phyloP scores from a whole-genome alignment of 2,113 vertebrate genomes.

The Varanus komodoensis region DNA sequence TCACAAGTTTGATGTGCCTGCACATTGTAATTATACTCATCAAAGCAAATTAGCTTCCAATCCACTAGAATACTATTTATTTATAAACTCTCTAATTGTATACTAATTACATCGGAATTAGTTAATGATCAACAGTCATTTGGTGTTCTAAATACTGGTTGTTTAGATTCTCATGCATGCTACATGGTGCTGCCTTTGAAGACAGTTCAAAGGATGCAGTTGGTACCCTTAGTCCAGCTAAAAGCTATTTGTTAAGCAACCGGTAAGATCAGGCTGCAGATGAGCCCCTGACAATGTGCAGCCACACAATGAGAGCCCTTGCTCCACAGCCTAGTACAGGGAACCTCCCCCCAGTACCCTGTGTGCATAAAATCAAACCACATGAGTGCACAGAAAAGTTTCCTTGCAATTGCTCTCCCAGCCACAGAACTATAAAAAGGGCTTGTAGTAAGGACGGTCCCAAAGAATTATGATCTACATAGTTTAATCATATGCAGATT shows the following conservation, averaged over 20 bases:
- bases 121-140: conserved; percentile 18
- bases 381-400: neutral
- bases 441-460: neutral
- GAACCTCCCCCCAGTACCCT: neutral
- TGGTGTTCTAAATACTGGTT: neutral
- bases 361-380: neutral
- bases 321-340: too few relatives aligned
- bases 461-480: neutral
- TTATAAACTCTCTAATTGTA: conserved; percentile 30
- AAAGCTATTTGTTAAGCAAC: neutral
- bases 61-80: conserved; percentile 23
- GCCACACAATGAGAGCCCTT: too few relatives aligned
- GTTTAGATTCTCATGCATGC: neutral
- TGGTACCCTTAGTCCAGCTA: neutral
- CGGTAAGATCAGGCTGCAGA: neutral
- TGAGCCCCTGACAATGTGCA: too few relatives aligned
- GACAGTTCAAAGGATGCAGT: neutral
- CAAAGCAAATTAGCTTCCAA: conserved; percentile 26
- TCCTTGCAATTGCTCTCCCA: neutral
- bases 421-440: neutral
- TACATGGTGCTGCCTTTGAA: neutral
- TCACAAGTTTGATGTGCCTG: conserved; percentile 18
- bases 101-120: conserved; percentile 29
- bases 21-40: neutral
- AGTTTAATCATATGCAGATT: neutral